These are phyloP conservation scores for Peromyscus californicus DNA, from an alignment of 2,113 vertebrate species.

Conservation along the genomic window DNA sequence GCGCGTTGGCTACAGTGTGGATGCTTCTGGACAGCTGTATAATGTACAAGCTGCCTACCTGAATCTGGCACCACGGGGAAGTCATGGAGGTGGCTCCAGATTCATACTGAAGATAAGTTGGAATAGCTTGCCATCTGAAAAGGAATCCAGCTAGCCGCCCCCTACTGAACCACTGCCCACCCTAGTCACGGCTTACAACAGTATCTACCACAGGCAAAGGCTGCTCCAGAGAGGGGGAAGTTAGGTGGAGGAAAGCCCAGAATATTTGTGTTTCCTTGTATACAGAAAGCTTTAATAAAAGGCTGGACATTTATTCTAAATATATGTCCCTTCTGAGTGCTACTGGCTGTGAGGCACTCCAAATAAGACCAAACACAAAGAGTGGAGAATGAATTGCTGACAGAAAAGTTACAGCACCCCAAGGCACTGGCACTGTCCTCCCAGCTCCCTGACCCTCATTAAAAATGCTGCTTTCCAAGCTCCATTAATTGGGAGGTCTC, in stretches of 20 bases:
- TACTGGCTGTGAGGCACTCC: conserved; percentile 25
- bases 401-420: conserved; percentile 52
- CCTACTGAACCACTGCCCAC: background rate
- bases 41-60: background rate
- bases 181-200: background rate
- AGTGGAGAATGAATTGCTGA: conserved; percentile 32
- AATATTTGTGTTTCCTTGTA: background rate
- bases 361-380: conserved; percentile 41
- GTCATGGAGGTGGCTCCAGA: background rate
- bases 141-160: background rate
- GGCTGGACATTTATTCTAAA: conserved; percentile 45
- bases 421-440: background rate
- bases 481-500: conserved; percentile 53
- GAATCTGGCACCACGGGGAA: background rate
- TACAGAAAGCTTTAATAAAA: conserved; percentile 50
- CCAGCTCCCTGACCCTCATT: background rate
- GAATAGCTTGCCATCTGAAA: background rate
- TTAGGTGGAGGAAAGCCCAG: background rate
- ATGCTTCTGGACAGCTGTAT: background rate
- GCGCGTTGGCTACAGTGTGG: background rate
- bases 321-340: conserved; percentile 45
- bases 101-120: background rate
- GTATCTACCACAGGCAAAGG: background rate
- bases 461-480: conserved; percentile 39
- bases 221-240: background rate